Evolutionary conservation across 2,888 invertebrate genomes (phyloP), one percentile per base, ranked within the genome.

Genomic region (Conistra vaccinii): DNA sequence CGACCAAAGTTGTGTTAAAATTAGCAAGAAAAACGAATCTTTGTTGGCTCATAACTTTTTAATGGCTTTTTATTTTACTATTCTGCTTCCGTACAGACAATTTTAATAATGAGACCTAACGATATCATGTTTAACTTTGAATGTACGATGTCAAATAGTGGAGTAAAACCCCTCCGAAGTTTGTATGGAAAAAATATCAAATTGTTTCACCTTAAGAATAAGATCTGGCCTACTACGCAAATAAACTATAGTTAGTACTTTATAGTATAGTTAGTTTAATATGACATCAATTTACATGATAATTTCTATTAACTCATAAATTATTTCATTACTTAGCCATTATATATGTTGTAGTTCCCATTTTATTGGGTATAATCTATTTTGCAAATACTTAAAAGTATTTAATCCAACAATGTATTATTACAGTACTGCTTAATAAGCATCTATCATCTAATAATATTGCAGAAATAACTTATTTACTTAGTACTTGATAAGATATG

Each of bases 401-500:
- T n/a, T 53, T n/a, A 20, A 32, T 42, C 5, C 29, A 42, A n/a
- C 9, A 67, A 55, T 20, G 12, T 9, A 17, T 32, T 17, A 10
- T 45, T 39, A 29, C 2, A 4, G 48, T 70, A 48, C 29, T 42
- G 48, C 6, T 32, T 39, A 12, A 12, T 57, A 69, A 29, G 26
- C 2, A 48, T n/a, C 29, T 39, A n/a, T n/a, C 48, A 29, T 1
- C 10, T 23, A 57, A 35, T 45, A 20, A 39, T 48, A 57, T 57
- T 39, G 73, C 4, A 9, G 1, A 73, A 29, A 60, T 42, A 61
- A 39, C 2, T 45, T 45, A 29, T 60, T 60, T 42, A 32, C 42
- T 29, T n/a, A 63, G n/a, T 39, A 55, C 73, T 62, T 53, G 9
- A 53, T 72, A 51, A 35, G 61, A 71, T 70, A 53, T 12, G 23